These are phyloP conservation scores for Anticlea derivata DNA, from an alignment of 2,888 invertebrate species.

Conservation along the genomic window DNA sequence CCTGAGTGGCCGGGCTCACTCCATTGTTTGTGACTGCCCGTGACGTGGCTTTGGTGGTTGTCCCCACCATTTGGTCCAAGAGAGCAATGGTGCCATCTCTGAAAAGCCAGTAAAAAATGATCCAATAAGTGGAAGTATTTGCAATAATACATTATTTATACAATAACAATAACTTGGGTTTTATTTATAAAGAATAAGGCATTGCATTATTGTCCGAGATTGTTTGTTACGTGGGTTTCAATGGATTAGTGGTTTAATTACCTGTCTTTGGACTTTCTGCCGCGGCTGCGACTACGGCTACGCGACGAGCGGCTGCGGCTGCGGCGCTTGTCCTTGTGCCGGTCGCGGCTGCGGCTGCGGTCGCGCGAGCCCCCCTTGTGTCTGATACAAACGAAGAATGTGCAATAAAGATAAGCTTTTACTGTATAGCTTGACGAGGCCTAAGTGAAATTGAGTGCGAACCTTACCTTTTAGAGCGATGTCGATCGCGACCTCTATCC, in stretches of 20 bases:
- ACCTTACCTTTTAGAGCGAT: constrained; percentile 75
- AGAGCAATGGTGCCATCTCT: constrained; percentile 80
- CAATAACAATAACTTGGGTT: no score
- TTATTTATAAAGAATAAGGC: no score
- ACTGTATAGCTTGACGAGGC: no score
- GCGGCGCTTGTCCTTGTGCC: constrained; percentile 67
- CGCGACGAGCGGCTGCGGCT: constrained; percentile 67
- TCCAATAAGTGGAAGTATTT: no score
- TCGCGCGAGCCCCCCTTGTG: constrained; percentile 55
- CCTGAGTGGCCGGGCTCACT: constrained; percentile 79
- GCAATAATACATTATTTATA: no score
- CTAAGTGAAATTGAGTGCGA: no score
- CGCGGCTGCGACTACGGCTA: constrained; percentile 63
- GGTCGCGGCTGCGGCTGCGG: constrained; percentile 53
- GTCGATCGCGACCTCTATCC: constrained; percentile 65
- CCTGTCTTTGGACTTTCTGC: constrained; percentile 79
- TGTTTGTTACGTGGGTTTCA: no score
- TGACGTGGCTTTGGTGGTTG: constrained; percentile 76
- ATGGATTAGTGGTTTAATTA: no score
- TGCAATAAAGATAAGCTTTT: no score
- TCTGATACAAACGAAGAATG: constrained; percentile 41
- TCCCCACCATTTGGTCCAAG: constrained; percentile 81
- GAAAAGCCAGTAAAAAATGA: no score
- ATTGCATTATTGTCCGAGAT: no score
- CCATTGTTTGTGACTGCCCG: constrained; percentile 63